phyloP scores from a whole-genome alignment of 2,888 invertebrate species.

The Drosophila lutescens region DNA sequence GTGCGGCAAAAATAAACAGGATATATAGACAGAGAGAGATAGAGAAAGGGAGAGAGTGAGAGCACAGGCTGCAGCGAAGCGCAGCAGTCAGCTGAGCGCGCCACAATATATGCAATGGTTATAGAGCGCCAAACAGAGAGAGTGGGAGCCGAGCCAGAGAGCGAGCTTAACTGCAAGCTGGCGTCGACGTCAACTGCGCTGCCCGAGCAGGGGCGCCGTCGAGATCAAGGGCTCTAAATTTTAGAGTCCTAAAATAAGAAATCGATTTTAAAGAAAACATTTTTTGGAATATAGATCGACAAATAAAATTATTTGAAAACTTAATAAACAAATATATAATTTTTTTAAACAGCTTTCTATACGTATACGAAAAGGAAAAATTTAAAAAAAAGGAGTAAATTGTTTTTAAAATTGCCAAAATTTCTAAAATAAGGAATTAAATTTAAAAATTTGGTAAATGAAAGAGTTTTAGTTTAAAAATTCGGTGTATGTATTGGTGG shows the following conservation, averaged over 20 bases:
- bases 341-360: too few relatives aligned
- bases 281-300: neutral
- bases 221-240: neutral
- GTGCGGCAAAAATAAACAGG: conserved; percentile 69
- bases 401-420: too few relatives aligned
- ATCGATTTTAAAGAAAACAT: neutral
- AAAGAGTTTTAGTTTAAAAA: too few relatives aligned
- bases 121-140: conserved; percentile 18
- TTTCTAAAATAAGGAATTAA: too few relatives aligned
- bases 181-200: conserved; percentile 43
- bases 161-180: conserved; percentile 48
- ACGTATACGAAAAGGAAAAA: too few relatives aligned
- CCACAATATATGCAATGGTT: conserved; percentile 69
- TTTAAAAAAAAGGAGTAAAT: too few relatives aligned
- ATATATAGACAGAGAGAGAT: conserved; percentile 19
- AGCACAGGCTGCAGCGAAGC: conserved; percentile 45
- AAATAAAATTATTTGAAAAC: neutral
- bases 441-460: too few relatives aligned
- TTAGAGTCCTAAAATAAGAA: too few relatives aligned
- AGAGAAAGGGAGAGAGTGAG: conserved; percentile 20
- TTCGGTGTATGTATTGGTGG: neutral
- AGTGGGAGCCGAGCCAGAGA: conserved; percentile 39
- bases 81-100: conserved; percentile 58
- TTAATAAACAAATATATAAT: too few relatives aligned
- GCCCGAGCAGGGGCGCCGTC: conserved; percentile 10